Base-by-base conservation (phyloP, 2,888 invertebrate species). In the Ptilodon capucinus region DNA sequence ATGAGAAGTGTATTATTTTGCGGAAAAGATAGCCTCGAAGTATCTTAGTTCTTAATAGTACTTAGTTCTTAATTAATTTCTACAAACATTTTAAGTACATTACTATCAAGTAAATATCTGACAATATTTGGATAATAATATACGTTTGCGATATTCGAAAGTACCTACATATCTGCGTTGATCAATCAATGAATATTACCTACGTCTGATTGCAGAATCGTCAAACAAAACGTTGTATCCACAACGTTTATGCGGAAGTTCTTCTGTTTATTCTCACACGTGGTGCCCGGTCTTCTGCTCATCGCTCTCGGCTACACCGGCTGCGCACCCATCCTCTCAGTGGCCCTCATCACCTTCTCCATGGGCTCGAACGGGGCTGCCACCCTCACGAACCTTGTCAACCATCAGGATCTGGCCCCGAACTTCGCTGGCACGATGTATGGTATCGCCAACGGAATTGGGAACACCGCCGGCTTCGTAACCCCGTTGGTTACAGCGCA, bases 401-500 rank as follows among this genome's bases (percentile, higher is more conserved):
- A 93, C 62, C 91, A 94, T 32, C 96, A 96, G 73, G 96, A 96
- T 78, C 80, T 96, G 52, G 94, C 95, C 0, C 95, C 95, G 0
- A 95, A 95, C 78, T 96, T 92, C 70, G 96, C 96, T 0, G 95
- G 95, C 1, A 94, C 95, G 0, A 69, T 96, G 23, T 96, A 95
- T 54, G 96, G 96, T 0, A 94, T 95, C 1, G 95, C 95, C 35
- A 96, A 95, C 64, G 94, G 94, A 42, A 83, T 95, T 16, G 95
- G 95, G 14, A 93, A 94, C 41, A 93, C 93, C 0, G 93, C 95
- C 16, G 95, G 95, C 1, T 94, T 96, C 61, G 93, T 96, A 21
- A 94, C 95, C 0, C 95, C 96, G 0, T 77, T 94, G 47, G 91
- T 96, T 35, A 95, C 95, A 3, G 95, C 95, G 8, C 89, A 92